Percentiles rank a stretch among this genome's conserved stretches.
These are phyloP conservation scores for Dinocampus coccinellae DNA, from an alignment of 2,888 invertebrate genomes.

Conservation along the genomic window DNA sequence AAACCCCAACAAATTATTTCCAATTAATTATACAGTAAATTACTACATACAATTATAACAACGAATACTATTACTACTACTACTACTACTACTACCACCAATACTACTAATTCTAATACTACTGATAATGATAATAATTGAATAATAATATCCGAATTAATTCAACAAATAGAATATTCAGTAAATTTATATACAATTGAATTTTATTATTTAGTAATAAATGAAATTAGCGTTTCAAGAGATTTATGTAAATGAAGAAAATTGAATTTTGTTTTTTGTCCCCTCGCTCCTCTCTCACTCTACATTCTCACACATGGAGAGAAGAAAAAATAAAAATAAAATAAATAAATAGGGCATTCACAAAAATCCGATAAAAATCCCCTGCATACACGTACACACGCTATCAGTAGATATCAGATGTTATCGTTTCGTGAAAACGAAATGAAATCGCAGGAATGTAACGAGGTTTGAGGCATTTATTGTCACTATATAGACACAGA, in stretches of 20 bases:
- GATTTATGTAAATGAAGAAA: conserved; percentile 14
- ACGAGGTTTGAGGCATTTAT: conserved; percentile 43
- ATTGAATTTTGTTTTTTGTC: conserved; percentile 22
- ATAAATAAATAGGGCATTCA: conserved; percentile 20
- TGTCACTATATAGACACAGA: conserved; percentile 35
- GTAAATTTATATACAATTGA: not conserved
- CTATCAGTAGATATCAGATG: conserved; percentile 42
- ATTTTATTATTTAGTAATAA: not conserved
- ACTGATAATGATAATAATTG: not conserved
- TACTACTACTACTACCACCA: no score
- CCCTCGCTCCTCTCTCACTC: no score
- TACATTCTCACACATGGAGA: no score
- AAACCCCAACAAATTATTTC: not conserved
- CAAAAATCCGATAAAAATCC: conserved; percentile 8
- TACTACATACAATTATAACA: not conserved
- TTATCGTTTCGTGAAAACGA: conserved; percentile 43
- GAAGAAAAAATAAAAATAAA: no score
- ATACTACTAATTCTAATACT: no score
- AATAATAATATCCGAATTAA: not conserved
- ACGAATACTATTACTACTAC: no score
- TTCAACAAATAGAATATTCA: not conserved
- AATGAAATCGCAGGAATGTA: conserved; percentile 60
- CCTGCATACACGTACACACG: conserved; percentile 4
- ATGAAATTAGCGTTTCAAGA: not conserved
- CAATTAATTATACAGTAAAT: not conserved